Evolutionary conservation across 2,888 invertebrate species (phyloP).

Genomic region (Trichogramma dendrolimi): DNA sequence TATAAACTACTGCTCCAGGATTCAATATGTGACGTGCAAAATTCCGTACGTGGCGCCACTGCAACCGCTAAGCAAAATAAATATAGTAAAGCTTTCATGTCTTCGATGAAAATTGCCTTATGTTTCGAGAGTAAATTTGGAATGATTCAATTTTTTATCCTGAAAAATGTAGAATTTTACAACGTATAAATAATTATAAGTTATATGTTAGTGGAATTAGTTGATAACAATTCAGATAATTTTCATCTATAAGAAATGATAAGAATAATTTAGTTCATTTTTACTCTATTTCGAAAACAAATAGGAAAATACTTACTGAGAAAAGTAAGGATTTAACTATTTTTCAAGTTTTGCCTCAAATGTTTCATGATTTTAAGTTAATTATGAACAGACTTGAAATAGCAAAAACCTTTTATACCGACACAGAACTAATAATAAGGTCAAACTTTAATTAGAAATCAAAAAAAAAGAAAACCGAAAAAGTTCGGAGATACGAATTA

Average conservation of each 20-base stretch:
- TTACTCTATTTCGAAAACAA: background rate
- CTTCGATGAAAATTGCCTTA: no score
- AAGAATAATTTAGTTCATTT: background rate
- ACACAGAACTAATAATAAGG: background rate
- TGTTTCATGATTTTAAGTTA: background rate
- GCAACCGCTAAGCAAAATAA: no score
- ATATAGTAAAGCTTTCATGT: no score
- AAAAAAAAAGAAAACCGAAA: background rate
- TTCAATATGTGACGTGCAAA: no score
- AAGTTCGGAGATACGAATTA: slow-evolving; percentile 13
- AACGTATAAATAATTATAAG: no score
- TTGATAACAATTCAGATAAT: no score
- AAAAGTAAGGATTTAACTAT: background rate
- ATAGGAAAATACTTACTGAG: background rate
- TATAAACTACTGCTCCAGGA: background rate
- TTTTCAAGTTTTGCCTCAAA: background rate
- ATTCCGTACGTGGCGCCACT: slow-evolving; percentile 13
- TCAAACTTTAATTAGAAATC: slow-evolving; percentile 2
- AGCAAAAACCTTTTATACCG: background rate
- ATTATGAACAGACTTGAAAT: background rate
- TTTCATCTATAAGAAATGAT: background rate
- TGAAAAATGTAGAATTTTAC: no score
- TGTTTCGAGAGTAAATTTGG: no score
- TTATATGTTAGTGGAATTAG: no score
- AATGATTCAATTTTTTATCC: no score